Evolutionary conservation across 2,888 invertebrate species (phyloP).

Genomic region (Iphiclides podalirius): DNA sequence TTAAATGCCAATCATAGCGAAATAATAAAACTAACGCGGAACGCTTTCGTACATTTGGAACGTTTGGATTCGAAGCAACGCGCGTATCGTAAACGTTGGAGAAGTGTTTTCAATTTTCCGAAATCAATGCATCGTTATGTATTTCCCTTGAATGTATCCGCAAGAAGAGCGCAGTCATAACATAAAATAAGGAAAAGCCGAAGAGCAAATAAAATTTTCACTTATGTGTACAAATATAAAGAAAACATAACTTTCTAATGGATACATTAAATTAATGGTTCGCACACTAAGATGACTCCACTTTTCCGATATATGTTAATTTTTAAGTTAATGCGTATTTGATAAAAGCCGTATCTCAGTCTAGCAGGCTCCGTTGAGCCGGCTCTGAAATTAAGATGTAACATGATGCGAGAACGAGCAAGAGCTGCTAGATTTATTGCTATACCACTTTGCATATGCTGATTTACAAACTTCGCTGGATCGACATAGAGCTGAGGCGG

Average conservation of each 20-base stretch:
- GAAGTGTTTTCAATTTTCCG: too few species aligned
- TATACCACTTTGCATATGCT: constrained; percentile 81
- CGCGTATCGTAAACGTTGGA: too few species aligned
- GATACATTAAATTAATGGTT: too few species aligned
- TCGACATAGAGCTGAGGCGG: constrained; percentile 46
- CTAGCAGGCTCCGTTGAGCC: constrained; percentile 75
- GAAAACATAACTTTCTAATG: too few species aligned
- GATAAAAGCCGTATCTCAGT: constrained; percentile 79
- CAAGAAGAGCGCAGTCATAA: too few species aligned
- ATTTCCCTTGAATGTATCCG: too few species aligned
- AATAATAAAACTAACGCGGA: constrained; percentile 25
- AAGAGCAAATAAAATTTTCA: constrained; percentile 1
- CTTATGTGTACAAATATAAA: too few species aligned
- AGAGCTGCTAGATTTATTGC: constrained; percentile 80
- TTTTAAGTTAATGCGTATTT: constrained; percentile 78
- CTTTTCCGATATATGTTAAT: too few species aligned
- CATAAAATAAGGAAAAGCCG: neutral
- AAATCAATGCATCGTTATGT: too few species aligned
- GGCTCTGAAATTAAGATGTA: constrained; percentile 81
- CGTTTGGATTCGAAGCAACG: neutral
- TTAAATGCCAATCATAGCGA: constrained; percentile 70
- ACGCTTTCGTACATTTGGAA: constrained; percentile 1
- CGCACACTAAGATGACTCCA: too few species aligned
- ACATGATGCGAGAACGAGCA: constrained; percentile 82
- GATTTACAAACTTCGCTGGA: constrained; percentile 76